phyloP scores from a whole-genome alignment of 2,797 vertebrate genomes.

The Alosa sapidissima region DNA sequence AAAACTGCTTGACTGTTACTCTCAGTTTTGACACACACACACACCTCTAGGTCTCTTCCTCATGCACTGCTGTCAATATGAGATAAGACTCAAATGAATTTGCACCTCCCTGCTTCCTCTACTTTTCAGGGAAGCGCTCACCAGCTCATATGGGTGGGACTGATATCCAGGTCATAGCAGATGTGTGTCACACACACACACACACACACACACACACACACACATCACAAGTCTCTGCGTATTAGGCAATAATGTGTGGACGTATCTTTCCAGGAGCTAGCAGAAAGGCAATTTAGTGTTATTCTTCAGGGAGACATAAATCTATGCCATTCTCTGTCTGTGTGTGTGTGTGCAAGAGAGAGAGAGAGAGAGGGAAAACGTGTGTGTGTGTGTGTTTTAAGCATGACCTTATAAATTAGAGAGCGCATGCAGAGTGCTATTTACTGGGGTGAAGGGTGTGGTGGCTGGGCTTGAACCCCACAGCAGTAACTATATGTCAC shows the following conservation, averaged over 20 bases:
- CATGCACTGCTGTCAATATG: neutral
- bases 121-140: neutral
- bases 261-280: neutral
- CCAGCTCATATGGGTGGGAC: neutral
- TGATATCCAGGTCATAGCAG: neutral
- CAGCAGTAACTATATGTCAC: constrained; percentile 8
- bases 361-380: too few relatives aligned
- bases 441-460: constrained; percentile 37
- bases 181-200: neutral
- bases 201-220: neutral
- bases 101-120: constrained; percentile 12
- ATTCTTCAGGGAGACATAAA: neutral
- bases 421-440: neutral
- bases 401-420: neutral
- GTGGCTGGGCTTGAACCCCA: constrained; percentile 33
- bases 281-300: neutral
- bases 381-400: neutral
- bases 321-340: neutral
- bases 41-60: neutral
- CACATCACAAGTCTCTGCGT: neutral
- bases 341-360: neutral
- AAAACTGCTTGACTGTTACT: neutral
- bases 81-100: neutral
- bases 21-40: neutral
- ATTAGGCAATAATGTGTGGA: neutral